Evolutionary conservation across 2,888 invertebrate genomes (phyloP).

Genomic region (Tiliacea aurago): DNA sequence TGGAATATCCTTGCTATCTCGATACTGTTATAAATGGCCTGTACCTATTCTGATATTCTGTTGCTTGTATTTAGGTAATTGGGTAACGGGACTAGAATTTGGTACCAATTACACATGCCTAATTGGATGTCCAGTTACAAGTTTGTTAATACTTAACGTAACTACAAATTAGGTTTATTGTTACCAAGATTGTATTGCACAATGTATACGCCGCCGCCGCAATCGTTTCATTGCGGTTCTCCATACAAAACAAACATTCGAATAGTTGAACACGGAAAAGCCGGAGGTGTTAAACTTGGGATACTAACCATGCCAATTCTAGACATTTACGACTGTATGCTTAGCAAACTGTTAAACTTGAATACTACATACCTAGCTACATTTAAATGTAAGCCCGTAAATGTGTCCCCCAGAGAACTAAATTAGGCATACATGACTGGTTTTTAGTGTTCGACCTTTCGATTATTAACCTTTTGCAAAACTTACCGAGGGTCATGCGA

Average conservation of each 20-base stretch:
- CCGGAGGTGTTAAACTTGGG: constrained; percentile 24
- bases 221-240: neutral
- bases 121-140: constrained; percentile 30
- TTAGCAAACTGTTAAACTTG: constrained; percentile 26
- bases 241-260: constrained; percentile 27
- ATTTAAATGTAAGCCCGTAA: constrained; percentile 48
- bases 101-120: constrained; percentile 20
- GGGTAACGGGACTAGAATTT: constrained; percentile 26
- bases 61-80: constrained; percentile 27
- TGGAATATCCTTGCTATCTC: constrained; percentile 28
- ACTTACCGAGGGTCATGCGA: constrained; percentile 69
- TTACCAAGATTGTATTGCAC: constrained; percentile 9
- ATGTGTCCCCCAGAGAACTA: constrained; percentile 62
- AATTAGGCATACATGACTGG: constrained; percentile 73
- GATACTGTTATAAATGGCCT: constrained; percentile 6
- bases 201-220: neutral
- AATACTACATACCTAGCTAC: constrained; percentile 16
- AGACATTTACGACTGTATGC: constrained; percentile 11
- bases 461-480: constrained; percentile 77
- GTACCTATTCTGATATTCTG: constrained; percentile 1
- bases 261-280: constrained; percentile 22
- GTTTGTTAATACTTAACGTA: neutral
- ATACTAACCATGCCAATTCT: constrained; percentile 24
- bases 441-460: constrained; percentile 78
- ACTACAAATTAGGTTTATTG: constrained; percentile 2